These are phyloP conservation scores for Heterochromis multidens DNA, from an alignment of 2,113 vertebrate genomes.

Conservation along the genomic window DNA sequence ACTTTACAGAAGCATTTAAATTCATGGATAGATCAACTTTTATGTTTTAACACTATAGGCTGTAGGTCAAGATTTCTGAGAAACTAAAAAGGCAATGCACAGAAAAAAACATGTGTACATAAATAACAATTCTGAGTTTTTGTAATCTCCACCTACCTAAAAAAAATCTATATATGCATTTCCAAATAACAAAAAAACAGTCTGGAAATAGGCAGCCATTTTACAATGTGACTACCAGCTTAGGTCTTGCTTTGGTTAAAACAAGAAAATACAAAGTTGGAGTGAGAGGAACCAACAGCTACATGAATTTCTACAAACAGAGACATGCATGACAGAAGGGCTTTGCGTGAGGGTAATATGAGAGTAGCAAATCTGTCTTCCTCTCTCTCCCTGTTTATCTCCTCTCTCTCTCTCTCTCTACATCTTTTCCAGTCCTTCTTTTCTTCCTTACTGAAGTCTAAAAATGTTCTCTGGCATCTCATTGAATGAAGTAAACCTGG, in stretches of 20 bases:
- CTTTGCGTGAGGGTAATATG: constrained; percentile 17
- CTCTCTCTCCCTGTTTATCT: background rate
- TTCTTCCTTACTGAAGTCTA: background rate
- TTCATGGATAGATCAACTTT: background rate
- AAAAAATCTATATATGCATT: too few relatives aligned
- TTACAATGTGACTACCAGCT: background rate
- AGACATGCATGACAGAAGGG: constrained; percentile 12
- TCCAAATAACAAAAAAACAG: background rate
- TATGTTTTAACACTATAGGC: background rate
- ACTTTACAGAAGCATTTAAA: too few relatives aligned
- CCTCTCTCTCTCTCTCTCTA: background rate
- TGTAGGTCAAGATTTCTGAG: background rate
- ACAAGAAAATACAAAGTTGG: constrained; percentile 38
- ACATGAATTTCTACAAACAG: constrained; percentile 33
- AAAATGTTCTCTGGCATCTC: constrained; percentile 34
- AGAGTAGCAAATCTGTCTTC: constrained; percentile 13
- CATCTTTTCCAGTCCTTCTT: constrained; percentile 30
- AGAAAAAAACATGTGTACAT: too few relatives aligned
- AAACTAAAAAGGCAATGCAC: too few relatives aligned
- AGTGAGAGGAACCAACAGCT: constrained; percentile 22
- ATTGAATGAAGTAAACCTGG: constrained; percentile 42
- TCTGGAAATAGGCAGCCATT: background rate
- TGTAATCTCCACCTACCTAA: background rate
- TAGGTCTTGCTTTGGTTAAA: constrained; percentile 39
- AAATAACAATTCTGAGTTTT: too few relatives aligned